A percentile compares a stretch with the other conserved stretches of the same genome.
Conservation (phyloP, 2,797 vertebrate species). For the Aplochiton taeniatus region DNA sequence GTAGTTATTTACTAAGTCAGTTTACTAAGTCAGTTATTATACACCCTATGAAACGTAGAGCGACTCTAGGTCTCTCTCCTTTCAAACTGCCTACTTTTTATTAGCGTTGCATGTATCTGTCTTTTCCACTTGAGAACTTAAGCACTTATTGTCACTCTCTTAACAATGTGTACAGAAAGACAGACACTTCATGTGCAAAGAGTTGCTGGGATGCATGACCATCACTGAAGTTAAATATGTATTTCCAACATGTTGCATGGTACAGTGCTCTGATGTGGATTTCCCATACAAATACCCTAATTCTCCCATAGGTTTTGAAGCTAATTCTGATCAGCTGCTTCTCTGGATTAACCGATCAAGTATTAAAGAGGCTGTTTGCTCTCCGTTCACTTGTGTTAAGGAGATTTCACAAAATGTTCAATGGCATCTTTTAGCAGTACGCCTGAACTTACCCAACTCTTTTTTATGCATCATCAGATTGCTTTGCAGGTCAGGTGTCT, state of each 20-base stretch:
- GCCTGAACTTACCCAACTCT: too few species aligned
- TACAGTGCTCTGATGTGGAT: neutral
- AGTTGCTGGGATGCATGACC: conserved; percentile 16
- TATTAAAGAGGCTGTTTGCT: neutral
- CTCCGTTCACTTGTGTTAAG: too few species aligned
- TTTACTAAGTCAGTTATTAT: too few species aligned
- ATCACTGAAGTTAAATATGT: neutral
- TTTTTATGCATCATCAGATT: conserved; percentile 14
- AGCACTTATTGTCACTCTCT: conserved; percentile 62
- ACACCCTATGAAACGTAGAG: conserved; percentile 63
- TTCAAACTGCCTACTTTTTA: conserved; percentile 72
- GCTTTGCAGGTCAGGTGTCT: conserved; percentile 47
- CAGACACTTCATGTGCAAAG: conserved; percentile 37
- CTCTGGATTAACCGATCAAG: neutral
- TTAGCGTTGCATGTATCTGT: conserved; percentile 77
- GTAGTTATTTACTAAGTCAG: conserved; percentile 44
- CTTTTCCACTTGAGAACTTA: conserved; percentile 53
- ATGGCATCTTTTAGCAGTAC: too few species aligned
- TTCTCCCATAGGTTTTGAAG: too few species aligned
- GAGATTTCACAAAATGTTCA: too few species aligned
- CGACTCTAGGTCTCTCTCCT: conserved; percentile 71
- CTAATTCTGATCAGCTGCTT: too few species aligned
- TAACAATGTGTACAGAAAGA: conserved; percentile 63
- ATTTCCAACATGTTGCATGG: neutral
- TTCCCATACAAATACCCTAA: neutral